Conservation (phyloP, 1,140 invertebrate genomes). For the Drosophila mojavensis region DNA sequence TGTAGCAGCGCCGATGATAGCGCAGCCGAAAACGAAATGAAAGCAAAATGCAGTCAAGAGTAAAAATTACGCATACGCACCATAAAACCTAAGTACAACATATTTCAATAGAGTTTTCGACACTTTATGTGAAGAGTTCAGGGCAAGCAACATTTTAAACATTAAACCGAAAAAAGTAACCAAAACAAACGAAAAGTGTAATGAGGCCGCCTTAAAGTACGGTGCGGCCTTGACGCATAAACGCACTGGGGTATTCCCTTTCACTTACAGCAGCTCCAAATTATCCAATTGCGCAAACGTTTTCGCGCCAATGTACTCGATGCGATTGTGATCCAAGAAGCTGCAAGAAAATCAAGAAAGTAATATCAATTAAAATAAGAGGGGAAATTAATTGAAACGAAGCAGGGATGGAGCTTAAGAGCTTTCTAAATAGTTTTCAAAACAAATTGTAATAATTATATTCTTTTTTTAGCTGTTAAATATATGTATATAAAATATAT, state of each 20-base stretch:
- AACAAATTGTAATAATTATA: too few relatives aligned
- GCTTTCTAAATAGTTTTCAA: too few relatives aligned
- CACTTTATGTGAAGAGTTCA: conserved; percentile 50
- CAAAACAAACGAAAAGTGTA: conserved; percentile 36
- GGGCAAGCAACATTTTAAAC: conserved; percentile 19
- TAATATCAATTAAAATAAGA: conserved; percentile 17
- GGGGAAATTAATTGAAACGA: background rate
- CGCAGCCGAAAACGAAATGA: conserved; percentile 55
- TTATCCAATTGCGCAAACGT: conserved; percentile 84
- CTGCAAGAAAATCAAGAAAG: conserved; percentile 72
- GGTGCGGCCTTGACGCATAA: conserved; percentile 8
- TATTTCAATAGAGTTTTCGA: conserved; percentile 82
- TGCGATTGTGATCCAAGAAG: conserved; percentile 84
- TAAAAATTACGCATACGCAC: conserved; percentile 82
- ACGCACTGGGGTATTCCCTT: conserved; percentile 6
- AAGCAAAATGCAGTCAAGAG: conserved; percentile 77
- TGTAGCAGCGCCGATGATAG: conserved; percentile 52
- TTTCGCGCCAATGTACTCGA: conserved; percentile 83
- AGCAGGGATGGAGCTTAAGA: background rate
- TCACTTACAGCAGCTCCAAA: conserved; percentile 85
- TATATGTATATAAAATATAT: background rate
- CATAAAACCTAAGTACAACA: conserved; percentile 82
- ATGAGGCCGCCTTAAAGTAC: conserved; percentile 2
- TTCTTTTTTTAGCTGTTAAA: too few relatives aligned
- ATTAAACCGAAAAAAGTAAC: conserved; percentile 15